These are phyloP conservation scores for Hypena proboscidalis DNA, from an alignment of 2,888 invertebrate genomes.

Conservation along the genomic window DNA sequence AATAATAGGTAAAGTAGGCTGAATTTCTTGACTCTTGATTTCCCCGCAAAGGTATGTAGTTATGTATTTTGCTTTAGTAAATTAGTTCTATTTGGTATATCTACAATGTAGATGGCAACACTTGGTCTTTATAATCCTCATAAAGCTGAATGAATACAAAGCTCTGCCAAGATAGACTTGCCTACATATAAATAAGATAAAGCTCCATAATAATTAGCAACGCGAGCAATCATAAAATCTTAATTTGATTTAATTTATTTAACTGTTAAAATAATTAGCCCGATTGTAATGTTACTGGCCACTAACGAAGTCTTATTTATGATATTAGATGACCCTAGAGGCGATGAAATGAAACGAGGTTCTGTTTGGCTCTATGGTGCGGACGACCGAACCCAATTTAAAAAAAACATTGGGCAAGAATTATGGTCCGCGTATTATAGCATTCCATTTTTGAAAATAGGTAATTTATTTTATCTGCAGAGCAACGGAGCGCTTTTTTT, in stretches of 20 bases:
- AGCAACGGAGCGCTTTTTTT: background rate
- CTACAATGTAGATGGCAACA: too few species aligned
- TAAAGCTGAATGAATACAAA: too few species aligned
- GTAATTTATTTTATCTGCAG: background rate
- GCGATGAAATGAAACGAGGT: conserved; percentile 24
- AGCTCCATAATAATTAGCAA: conserved; percentile 18
- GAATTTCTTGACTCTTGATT: too few species aligned
- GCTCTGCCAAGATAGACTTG: conserved; percentile 4
- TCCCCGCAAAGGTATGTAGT: too few species aligned
- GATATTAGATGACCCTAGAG: conserved; percentile 32
- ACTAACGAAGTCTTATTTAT: conserved; percentile 41
- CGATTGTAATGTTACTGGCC: conserved; percentile 29
- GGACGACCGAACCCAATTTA: conserved; percentile 19
- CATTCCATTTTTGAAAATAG: background rate
- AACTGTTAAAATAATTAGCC: conserved; percentile 36
- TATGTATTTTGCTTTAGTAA: too few species aligned
- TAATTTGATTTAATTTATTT: conserved; percentile 37
- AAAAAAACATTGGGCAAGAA: conserved; percentile 7
- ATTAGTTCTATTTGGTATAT: too few species aligned
- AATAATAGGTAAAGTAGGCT: too few species aligned
- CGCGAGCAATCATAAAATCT: conserved; percentile 31
- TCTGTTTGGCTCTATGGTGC: conserved; percentile 17
- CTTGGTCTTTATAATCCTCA: too few species aligned
- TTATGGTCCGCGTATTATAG: background rate
- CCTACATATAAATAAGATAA: background rate